Evolutionary conservation across 2,113 vertebrate genomes (phyloP).

Genomic region (Rallus limicola): DNA sequence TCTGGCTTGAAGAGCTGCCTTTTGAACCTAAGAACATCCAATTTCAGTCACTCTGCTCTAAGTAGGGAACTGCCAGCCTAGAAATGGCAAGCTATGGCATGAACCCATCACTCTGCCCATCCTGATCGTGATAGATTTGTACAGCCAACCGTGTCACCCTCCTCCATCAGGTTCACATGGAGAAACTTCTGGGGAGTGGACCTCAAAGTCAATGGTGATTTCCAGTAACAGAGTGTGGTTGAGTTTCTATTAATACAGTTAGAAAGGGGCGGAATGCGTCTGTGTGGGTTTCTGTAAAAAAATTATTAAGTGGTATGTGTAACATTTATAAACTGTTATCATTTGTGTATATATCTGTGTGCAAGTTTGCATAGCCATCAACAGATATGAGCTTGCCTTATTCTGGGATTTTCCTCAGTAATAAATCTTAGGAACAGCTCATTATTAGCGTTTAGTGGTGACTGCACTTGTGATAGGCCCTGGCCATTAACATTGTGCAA

Average conservation of each 20-base stretch:
- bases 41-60: background rate
- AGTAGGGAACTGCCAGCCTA: fast-evolving
- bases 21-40: background rate
- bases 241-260: background rate
- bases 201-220: background rate
- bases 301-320: background rate
- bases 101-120: background rate
- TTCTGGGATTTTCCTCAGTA: background rate
- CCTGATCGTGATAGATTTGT: background rate
- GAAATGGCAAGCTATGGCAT: background rate
- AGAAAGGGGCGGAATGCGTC: fast-evolving
- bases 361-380: fast-evolving
- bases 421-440: background rate
- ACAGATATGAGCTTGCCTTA: background rate
- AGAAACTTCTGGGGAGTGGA: fast-evolving
- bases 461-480: background rate
- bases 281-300: background rate
- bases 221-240: background rate
- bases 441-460: background rate
- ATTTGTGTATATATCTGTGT: background rate
- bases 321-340: background rate
- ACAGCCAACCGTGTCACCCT: background rate
- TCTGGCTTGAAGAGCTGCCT: background rate
- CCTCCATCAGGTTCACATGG: fast-evolving
- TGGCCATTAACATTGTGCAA: background rate